Percentiles rank a stretch among this genome's conserved stretches.
Conservation (phyloP, 2,888 invertebrate species). For the Pinctada fucata region DNA sequence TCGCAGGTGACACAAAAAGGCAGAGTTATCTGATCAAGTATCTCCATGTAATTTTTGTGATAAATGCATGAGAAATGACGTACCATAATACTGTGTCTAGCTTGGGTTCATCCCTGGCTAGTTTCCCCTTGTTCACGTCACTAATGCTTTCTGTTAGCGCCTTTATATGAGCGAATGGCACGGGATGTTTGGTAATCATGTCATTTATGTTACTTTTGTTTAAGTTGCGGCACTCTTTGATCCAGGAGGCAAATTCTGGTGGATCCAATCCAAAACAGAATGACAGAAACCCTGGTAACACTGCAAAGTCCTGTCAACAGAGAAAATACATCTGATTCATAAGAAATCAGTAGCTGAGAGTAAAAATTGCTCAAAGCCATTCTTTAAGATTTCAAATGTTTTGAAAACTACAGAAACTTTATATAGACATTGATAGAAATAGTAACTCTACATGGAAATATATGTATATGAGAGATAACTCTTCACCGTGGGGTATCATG, state of each 20-base stretch:
- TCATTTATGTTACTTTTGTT: constrained; percentile 71
- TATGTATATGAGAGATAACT: no score
- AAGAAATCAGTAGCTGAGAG: neutral
- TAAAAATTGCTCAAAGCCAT: no score
- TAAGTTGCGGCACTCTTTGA: constrained; percentile 60
- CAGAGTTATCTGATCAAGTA: no score
- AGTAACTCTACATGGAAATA: no score
- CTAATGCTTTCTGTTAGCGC: constrained; percentile 59
- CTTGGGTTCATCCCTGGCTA: constrained; percentile 67
- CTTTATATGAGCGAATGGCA: constrained; percentile 73
- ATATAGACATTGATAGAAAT: no score
- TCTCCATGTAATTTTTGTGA: no score
- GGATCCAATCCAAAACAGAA: constrained; percentile 71
- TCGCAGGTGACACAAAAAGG: no score
- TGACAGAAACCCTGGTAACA: constrained; percentile 74
- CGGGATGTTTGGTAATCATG: constrained; percentile 62
- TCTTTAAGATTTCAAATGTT: no score
- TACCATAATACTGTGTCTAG: constrained; percentile 74
- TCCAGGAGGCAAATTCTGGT: constrained; percentile 65
- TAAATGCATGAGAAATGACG: constrained; percentile 34
- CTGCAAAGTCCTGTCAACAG: constrained; percentile 72
- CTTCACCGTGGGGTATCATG: no score
- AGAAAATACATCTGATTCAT: constrained; percentile 9
- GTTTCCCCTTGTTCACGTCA: constrained; percentile 66
- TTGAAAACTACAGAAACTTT: no score